phyloP scores from a whole-genome alignment of 2,888 invertebrate genomes.

The Iphiclides podalirius region DNA sequence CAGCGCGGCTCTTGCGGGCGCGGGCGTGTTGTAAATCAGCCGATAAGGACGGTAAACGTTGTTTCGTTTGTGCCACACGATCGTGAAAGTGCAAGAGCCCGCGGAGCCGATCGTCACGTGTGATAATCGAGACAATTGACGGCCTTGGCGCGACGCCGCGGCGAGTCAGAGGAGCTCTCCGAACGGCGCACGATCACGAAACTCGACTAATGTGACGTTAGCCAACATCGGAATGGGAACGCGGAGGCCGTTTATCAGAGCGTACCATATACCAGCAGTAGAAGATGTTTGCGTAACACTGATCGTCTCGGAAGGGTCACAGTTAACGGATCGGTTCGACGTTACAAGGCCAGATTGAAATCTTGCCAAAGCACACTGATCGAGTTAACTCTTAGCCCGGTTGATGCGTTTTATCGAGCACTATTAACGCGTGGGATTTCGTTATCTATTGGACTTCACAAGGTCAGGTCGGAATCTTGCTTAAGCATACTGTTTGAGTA shows the following conservation, averaged over 20 bases:
- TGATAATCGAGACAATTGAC: constrained; percentile 55
- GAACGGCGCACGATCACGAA: constrained; percentile 40
- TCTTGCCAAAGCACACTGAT: no score
- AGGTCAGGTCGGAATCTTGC: no score
- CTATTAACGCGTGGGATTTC: no score
- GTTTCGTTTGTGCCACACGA: constrained; percentile 30
- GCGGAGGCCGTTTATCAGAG: constrained; percentile 48
- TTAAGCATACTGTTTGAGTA: no score
- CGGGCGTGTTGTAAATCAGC: constrained; percentile 7
- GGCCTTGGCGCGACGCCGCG: constrained; percentile 48
- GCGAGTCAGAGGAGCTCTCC: constrained; percentile 39
- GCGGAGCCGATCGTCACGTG: constrained; percentile 42
- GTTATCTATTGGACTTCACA: no score
- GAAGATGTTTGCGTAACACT: constrained; percentile 31
- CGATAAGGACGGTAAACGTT: constrained; percentile 19
- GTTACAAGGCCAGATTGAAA: no score
- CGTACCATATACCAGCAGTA: constrained; percentile 19
- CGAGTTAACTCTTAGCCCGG: no score
- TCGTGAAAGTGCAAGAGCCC: constrained; percentile 46
- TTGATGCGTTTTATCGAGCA: no score
- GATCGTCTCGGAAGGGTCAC: constrained; percentile 1
- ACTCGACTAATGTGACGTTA: constrained; percentile 37
- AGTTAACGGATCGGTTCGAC: no score
- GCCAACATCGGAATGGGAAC: constrained; percentile 42
- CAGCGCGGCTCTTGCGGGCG: no score